phyloP scores from a whole-genome alignment of 1,140 invertebrate species.

The Pseudomyrmex sp. region DNA sequence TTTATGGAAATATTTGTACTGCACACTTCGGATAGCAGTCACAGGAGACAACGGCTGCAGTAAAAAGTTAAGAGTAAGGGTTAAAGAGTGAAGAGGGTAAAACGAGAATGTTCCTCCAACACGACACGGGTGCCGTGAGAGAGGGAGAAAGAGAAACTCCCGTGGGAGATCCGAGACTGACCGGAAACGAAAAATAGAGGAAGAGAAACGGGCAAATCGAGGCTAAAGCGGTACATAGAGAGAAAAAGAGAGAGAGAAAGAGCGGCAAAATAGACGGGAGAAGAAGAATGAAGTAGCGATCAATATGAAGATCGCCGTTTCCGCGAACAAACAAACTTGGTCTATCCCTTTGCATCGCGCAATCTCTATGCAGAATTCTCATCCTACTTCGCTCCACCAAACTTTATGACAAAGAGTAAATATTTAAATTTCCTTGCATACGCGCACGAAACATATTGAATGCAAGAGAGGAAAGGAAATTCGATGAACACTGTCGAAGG shows the following conservation, averaged over 20 bases:
- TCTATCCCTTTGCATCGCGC: conserved; percentile 46
- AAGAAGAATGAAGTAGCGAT: conserved; percentile 44
- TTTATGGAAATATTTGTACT: conserved; percentile 3
- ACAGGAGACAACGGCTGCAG: background rate
- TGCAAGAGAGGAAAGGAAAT: conserved; percentile 24
- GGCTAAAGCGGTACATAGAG: conserved; percentile 18
- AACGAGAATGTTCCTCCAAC: conserved; percentile 20
- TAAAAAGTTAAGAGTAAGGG: conserved; percentile 23
- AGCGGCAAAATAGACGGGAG: background rate
- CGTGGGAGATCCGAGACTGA: conserved; percentile 28
- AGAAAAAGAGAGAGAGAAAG: background rate
- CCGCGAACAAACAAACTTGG: conserved; percentile 52
- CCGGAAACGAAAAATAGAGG: conserved; percentile 53
- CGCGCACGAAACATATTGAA: conserved; percentile 55
- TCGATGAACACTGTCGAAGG: conserved; percentile 48
- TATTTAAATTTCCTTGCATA: conserved; percentile 60
- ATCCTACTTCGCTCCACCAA: conserved; percentile 45
- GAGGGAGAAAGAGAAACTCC: background rate
- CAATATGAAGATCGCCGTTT: conserved; percentile 53
- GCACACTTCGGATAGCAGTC: background rate
- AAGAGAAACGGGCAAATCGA: conserved; percentile 2
- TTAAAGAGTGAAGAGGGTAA: conserved; percentile 36
- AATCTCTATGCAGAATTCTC: conserved; percentile 54
- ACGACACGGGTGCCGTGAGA: conserved; percentile 26
- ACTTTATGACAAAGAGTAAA: conserved; percentile 61